A percentile compares a stretch with the other conserved stretches of the same genome.
Evolutionary conservation across 2,888 invertebrate species (phyloP).

Genomic region (Eupithecia insigniata): DNA sequence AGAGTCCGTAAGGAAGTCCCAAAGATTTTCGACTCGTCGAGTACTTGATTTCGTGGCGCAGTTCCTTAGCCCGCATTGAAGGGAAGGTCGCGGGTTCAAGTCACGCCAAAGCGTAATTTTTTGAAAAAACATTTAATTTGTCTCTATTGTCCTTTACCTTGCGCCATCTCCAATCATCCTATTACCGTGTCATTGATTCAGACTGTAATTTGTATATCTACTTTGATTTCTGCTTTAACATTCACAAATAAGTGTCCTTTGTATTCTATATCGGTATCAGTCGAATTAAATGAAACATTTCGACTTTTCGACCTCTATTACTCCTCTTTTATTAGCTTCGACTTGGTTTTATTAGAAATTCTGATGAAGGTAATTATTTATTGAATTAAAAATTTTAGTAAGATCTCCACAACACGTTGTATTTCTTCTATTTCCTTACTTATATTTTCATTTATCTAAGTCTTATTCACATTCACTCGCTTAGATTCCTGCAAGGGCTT

Average conservation of each 20-base stretch:
- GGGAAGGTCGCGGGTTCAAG: too few relatives aligned
- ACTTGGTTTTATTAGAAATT: neutral
- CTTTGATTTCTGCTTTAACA: constrained; percentile 26
- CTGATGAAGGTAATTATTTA: neutral
- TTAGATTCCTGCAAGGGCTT: neutral
- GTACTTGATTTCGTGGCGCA: too few relatives aligned
- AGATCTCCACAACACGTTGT: neutral
- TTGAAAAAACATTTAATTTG: too few relatives aligned
- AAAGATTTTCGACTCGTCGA: too few relatives aligned
- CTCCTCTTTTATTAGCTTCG: constrained; percentile 10
- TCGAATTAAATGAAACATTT: constrained; percentile 24
- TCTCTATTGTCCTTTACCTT: constrained; percentile 16
- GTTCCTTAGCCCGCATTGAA: too few relatives aligned
- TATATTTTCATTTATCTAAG: neutral
- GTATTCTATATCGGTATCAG: neutral
- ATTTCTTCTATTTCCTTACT: neutral
- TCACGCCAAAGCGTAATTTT: too few relatives aligned
- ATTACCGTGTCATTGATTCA: constrained; percentile 31
- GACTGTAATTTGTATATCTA: constrained; percentile 35
- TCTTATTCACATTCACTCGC: neutral
- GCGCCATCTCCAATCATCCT: constrained; percentile 17
- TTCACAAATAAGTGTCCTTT: constrained; percentile 35
- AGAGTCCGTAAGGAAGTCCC: too few relatives aligned
- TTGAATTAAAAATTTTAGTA: neutral
- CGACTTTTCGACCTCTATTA: neutral